Evolutionary conservation across 1,140 invertebrate species (phyloP).

Genomic region (Epicauta chinensis): DNA sequence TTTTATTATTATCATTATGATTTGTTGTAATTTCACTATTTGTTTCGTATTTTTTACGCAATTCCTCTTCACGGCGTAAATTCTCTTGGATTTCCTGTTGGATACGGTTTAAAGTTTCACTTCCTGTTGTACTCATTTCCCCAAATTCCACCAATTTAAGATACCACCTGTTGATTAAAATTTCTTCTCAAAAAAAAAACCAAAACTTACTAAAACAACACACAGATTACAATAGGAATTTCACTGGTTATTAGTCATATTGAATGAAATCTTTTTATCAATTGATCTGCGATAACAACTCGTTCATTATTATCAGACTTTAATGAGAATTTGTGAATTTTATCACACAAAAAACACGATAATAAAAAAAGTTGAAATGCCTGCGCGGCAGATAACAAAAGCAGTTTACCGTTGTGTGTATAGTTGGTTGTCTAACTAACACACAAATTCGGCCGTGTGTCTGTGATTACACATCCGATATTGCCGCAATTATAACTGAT

Average conservation of each 20-base stretch:
- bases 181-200: neutral
- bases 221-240: neutral
- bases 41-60: constrained; percentile 22
- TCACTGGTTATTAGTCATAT: too few relatives aligned
- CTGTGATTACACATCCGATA: too few relatives aligned
- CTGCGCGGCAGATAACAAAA: constrained; percentile 14
- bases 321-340: neutral
- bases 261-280: neutral
- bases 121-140: constrained; percentile 29
- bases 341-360: neutral
- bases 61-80: constrained; percentile 37
- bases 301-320: neutral
- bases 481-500: too few relatives aligned
- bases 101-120: constrained; percentile 36
- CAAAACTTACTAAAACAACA: neutral
- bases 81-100: constrained; percentile 41
- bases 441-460: neutral
- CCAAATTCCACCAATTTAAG: constrained; percentile 2
- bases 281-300: neutral
- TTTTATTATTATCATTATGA: neutral
- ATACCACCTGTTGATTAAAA: constrained; percentile 24
- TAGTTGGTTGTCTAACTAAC: too few relatives aligned
- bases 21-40: neutral
- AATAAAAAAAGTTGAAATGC: neutral
- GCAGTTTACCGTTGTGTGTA: constrained; percentile 13